Conservation (phyloP, 2,797 vertebrate genomes). For the Anabas testudineus region DNA sequence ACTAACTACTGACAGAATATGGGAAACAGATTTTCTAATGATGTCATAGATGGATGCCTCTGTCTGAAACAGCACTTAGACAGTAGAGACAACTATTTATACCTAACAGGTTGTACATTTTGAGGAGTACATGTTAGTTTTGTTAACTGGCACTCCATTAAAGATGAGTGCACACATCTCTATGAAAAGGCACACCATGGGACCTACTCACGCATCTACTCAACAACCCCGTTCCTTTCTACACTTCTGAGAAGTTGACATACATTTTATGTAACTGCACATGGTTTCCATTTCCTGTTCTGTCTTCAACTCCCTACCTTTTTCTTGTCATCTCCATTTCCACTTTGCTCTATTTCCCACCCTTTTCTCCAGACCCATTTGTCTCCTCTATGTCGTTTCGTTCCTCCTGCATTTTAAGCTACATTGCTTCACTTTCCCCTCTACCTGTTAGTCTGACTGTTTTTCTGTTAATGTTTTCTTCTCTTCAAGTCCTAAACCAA, state of each 20-base stretch:
- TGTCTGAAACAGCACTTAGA: no score
- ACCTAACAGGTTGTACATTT: constrained; percentile 1
- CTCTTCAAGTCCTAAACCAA: neutral
- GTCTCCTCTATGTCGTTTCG: constrained; percentile 22
- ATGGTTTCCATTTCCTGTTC: constrained; percentile 72
- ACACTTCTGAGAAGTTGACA: constrained; percentile 49
- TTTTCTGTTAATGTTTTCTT: neutral
- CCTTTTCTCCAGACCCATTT: constrained; percentile 23
- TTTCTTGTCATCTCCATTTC: constrained; percentile 45
- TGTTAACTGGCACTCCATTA: neutral
- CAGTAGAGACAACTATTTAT: neutral
- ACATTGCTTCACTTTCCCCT: neutral
- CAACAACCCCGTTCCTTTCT: constrained; percentile 42
- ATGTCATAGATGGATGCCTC: neutral
- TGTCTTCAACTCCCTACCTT: constrained; percentile 30
- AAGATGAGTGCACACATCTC: neutral
- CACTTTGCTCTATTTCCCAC: constrained; percentile 50
- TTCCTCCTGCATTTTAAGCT: constrained; percentile 1
- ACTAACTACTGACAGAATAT: no score
- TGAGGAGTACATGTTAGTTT: neutral
- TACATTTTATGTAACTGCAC: constrained; percentile 61
- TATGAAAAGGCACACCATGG: constrained; percentile 30
- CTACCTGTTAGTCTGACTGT: neutral
- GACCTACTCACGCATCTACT: constrained; percentile 42
- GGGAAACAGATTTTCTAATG: no score